Base-by-base conservation (phyloP, 2,113 vertebrate species). In the Gavia stellata region DNA sequence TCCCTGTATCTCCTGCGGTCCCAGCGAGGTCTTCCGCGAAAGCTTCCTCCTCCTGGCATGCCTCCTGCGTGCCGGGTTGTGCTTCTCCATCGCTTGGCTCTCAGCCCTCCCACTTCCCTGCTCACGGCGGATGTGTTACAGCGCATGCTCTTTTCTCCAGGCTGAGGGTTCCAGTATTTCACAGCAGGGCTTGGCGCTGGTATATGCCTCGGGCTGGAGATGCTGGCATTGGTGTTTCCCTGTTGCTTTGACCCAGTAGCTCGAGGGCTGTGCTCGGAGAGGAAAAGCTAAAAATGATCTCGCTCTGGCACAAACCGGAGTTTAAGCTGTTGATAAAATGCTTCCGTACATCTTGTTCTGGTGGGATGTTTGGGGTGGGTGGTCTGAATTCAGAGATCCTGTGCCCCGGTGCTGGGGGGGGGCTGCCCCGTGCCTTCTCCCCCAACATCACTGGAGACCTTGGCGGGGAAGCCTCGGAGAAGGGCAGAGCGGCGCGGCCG, bases 231-330 rank as follows among this genome's bases (percentile, higher is more conserved):
- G 31, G 44, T 40, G 63, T 56, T 34, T 56, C 36, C 18, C 23
- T 36, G 40, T 31, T 36, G 53, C 62, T 65, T 44, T 52, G 38
- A n/a, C 61, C 44, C 44, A 36, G 25, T 36, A 81, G 44, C 38
- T 58, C 2, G 1, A 75, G 38, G 31, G n/a, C n/a, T 49, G 40
- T 67, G 31, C 42, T 70, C 3, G 0, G 38, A 80, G 42, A 86
- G n/a, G 38, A 67, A 67, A 63, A 85, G 42, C 49, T 81, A 10
- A 88, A 87, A 50, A 42, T 8, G 5, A 28, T 50, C 26, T 78
- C 1, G 0, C 61, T 2, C 2, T 52, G 62, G 16, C 21, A 26
- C 24, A 36, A 59, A 5, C 13, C 67, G 53, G 66, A 80, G 25
- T 55, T 80, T 42, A 68, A 14, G 53, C 29, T 91, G 53, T 18